Evolutionary conservation across 1,140 invertebrate species (phyloP).

Genomic region (Dendroctonus valens): DNA sequence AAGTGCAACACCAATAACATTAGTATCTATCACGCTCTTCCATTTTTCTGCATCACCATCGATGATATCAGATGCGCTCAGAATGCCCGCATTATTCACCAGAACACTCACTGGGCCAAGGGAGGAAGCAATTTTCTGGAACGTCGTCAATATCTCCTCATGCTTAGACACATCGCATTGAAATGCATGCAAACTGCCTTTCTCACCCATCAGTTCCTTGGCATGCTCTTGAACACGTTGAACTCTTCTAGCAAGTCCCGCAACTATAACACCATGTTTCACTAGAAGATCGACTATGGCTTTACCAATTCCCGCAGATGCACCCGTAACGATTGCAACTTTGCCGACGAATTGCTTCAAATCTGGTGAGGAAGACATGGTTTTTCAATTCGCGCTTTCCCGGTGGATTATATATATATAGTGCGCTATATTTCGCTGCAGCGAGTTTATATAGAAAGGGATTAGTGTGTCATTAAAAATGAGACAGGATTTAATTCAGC

Average conservation of each 20-base stretch:
- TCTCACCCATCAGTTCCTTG: conserved; percentile 12
- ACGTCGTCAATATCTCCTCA: conserved; percentile 63
- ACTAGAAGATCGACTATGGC: conserved; percentile 8
- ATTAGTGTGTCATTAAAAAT: too few species aligned
- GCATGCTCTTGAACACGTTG: conserved; percentile 25
- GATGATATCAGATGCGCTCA: conserved; percentile 7
- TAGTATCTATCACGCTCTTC: conserved; percentile 23
- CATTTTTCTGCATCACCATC: background rate
- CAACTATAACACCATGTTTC: conserved; percentile 23
- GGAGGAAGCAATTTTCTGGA: conserved; percentile 60
- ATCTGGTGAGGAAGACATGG: conserved; percentile 4
- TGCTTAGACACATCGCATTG: conserved; percentile 49
- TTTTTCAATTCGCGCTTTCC: too few species aligned
- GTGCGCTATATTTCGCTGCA: too few species aligned
- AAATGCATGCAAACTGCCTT: conserved; percentile 37
- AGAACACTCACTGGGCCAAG: conserved; percentile 67
- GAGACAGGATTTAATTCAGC: too few species aligned
- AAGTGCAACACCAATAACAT: conserved; percentile 51
- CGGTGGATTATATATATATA: too few species aligned
- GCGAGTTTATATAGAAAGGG: too few species aligned
- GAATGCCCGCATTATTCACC: conserved; percentile 71
- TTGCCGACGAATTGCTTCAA: conserved; percentile 9
- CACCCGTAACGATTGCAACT: conserved; percentile 20
- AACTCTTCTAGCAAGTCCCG: conserved; percentile 32
- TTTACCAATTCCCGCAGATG: conserved; percentile 19